Percentiles rank a stretch among this genome's conserved stretches.
These are phyloP conservation scores for Anguilla rostrata DNA, from an alignment of 2,113 vertebrate species.

Conservation along the genomic window DNA sequence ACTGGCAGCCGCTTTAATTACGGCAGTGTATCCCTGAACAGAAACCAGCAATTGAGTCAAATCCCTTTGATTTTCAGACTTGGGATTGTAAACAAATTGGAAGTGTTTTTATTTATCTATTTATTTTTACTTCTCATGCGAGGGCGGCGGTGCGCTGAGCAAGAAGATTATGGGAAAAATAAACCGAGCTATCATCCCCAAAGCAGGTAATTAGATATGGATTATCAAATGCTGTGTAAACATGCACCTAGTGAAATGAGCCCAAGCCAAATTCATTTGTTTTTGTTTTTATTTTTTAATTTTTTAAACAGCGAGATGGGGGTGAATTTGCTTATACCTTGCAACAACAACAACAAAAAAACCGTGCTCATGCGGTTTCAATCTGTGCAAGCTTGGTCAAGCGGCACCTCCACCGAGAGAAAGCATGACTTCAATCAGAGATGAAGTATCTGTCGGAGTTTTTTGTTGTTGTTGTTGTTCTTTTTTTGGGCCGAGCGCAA, in stretches of 20 bases:
- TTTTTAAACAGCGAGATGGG: not conserved
- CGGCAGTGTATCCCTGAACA: not conserved
- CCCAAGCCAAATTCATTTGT: not conserved
- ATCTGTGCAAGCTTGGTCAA: not conserved
- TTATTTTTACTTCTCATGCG: not conserved
- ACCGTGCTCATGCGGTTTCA: not conserved
- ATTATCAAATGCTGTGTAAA: slow-evolving; percentile 9
- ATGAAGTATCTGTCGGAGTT: not conserved
- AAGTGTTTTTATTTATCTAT: not conserved
- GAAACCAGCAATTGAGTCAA: not conserved
- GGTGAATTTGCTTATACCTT: not conserved
- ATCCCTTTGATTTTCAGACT: slow-evolving; percentile 7
- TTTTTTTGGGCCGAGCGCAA: not conserved
- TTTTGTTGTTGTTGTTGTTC: not conserved
- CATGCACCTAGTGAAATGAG: not conserved
- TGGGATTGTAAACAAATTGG: not conserved
- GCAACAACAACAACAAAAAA: no score
- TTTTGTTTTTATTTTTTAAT: no score
- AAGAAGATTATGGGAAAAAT: not conserved
- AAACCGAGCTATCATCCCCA: not conserved
- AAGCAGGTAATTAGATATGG: slow-evolving; percentile 7
- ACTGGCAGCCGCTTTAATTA: not conserved
- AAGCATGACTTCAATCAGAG: not conserved
- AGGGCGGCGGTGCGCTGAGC: not conserved
- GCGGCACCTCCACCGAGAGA: not conserved